Evolutionary conservation across 2,888 invertebrate species (phyloP).

Genomic region (Drosophila ochracea): DNA sequence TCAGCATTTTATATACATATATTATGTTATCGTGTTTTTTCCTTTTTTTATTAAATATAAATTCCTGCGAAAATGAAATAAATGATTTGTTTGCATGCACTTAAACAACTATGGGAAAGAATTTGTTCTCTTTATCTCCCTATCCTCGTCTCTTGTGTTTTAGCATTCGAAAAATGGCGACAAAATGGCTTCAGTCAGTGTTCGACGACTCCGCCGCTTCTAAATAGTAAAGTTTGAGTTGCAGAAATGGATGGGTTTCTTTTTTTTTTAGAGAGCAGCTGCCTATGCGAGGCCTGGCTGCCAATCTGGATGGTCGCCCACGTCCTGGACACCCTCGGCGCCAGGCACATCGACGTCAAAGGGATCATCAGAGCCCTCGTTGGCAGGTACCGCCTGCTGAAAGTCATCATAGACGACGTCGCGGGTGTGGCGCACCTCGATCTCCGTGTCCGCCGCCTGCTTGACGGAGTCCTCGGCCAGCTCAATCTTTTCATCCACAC

Average conservation of each 20-base stretch:
- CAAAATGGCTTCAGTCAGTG: conserved; percentile 76
- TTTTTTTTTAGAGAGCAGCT: conserved; percentile 41
- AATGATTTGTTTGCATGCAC: conserved; percentile 77
- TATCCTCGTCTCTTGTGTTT: conserved; percentile 8
- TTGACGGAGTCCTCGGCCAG: too few species aligned
- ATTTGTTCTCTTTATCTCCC: conserved; percentile 31
- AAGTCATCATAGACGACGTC: too few species aligned
- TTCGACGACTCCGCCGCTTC: conserved; percentile 34
- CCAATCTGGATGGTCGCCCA: too few species aligned
- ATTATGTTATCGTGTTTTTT: conserved; percentile 15
- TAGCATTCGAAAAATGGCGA: conserved; percentile 59
- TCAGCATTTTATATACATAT: conserved; percentile 2
- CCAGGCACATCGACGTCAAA: too few species aligned
- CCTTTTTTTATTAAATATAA: conserved; percentile 53
- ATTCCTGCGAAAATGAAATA: conserved; percentile 78
- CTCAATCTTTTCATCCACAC: too few species aligned
- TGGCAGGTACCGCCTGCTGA: too few species aligned
- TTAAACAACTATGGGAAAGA: conserved; percentile 67
- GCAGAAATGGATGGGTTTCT: conserved; percentile 20
- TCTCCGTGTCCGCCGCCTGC: too few species aligned
- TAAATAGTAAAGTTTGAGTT: conserved; percentile 19
- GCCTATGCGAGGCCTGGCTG: neutral
- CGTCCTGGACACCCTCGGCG: too few species aligned
- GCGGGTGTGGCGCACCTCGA: too few species aligned
- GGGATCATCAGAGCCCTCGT: too few species aligned